Evolutionary conservation across 2,888 invertebrate genomes (phyloP).

Genomic region (Eutolmus rufibarbis): DNA sequence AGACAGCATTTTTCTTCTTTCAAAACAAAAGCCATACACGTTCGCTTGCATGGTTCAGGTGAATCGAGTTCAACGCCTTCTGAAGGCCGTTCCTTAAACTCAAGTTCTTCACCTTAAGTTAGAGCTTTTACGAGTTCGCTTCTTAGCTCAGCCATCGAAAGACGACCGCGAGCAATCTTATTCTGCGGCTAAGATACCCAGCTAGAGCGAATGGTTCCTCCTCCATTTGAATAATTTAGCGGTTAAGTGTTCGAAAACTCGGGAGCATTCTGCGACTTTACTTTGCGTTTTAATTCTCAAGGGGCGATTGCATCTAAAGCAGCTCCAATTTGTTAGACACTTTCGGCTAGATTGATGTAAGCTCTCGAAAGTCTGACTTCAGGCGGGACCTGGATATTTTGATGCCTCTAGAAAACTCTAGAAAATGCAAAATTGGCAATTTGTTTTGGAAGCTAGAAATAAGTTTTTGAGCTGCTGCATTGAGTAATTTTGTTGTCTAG

Average conservation of each 20-base stretch:
- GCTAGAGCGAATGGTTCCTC: background rate
- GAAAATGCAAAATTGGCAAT: background rate
- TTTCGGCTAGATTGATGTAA: background rate
- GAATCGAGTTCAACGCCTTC: constrained; percentile 47
- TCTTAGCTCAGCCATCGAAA: background rate
- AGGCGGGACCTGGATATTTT: background rate
- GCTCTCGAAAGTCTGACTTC: background rate
- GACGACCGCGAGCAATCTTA: background rate
- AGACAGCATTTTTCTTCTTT: background rate
- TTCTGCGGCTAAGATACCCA: background rate
- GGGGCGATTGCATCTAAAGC: background rate
- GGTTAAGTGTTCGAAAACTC: background rate
- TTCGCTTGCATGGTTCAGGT: background rate
- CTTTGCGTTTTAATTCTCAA: background rate
- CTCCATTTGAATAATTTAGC: background rate
- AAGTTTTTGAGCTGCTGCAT: background rate
- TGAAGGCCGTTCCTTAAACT: constrained; percentile 49
- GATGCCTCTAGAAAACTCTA: background rate
- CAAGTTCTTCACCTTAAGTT: constrained; percentile 35
- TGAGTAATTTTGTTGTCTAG: background rate
- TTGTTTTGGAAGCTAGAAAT: background rate
- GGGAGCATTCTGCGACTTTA: background rate
- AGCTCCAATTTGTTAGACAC: background rate
- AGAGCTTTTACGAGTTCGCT: background rate
- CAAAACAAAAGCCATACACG: constrained; percentile 6